Conservation (phyloP, 2,113 vertebrate species). For the Dicerorhinus sumatrensis region DNA sequence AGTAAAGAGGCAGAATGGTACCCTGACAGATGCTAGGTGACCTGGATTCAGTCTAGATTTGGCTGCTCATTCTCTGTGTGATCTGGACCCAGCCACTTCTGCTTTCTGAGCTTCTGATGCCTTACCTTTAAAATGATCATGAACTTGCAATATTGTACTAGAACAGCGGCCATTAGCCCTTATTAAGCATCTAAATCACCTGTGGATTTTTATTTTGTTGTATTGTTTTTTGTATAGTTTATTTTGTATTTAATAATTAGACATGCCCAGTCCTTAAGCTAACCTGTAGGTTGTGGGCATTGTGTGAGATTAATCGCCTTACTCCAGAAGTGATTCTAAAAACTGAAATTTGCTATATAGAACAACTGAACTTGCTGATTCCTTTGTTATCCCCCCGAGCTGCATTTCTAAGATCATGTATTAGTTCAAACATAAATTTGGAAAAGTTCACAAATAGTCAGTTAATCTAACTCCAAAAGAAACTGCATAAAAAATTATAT, state of each 20-base stretch:
- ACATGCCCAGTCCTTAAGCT: not conserved
- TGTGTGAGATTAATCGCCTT: not conserved
- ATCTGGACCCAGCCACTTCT: not conserved
- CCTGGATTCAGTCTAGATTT: not conserved
- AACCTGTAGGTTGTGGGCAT: not conserved
- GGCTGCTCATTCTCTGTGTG: not conserved
- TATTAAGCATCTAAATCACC: not conserved
- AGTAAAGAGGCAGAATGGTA: not conserved
- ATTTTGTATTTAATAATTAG: constrained; percentile 15
- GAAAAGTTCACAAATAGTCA: not conserved
- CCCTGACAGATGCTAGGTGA: too few relatives aligned
- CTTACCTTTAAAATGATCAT: not conserved
- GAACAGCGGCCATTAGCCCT: not conserved
- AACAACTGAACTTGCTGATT: not conserved
- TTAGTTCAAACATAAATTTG: constrained; percentile 15
- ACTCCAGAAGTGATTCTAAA: not conserved
- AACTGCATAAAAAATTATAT: not conserved
- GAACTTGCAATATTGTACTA: not conserved
- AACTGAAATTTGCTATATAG: not conserved
- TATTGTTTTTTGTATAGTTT: not conserved
- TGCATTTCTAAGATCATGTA: not conserved
- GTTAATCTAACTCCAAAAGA: not conserved
- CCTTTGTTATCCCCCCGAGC: not conserved
- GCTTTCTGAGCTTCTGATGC: not conserved
- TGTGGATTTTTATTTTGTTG: not conserved